Conservation (phyloP, 1,140 invertebrate species). For the Neodiprion pinetum region DNA sequence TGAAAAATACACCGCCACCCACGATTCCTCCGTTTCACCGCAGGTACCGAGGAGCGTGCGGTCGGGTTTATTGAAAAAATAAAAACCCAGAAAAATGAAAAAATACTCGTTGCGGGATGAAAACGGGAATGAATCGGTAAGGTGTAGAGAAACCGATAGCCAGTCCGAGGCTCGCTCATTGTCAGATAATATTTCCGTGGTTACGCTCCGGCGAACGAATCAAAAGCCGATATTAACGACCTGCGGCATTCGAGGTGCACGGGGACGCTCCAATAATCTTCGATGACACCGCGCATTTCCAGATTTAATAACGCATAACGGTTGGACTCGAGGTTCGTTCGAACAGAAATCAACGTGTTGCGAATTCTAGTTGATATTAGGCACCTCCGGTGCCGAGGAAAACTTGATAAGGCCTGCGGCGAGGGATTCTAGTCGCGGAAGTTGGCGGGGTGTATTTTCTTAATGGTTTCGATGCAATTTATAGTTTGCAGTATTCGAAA, state of each 20-base stretch:
- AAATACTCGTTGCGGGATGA: not conserved
- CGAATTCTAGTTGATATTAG: no score
- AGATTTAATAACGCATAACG: constrained; percentile 14
- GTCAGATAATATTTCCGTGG: constrained; percentile 23
- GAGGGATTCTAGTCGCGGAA: no score
- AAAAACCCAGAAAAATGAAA: no score
- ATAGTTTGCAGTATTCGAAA: no score
- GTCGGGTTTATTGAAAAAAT: no score
- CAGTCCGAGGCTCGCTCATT: not conserved
- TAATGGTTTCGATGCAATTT: no score
- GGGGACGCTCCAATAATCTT: constrained; percentile 8
- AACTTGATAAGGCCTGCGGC: no score
- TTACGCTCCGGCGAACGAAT: constrained; percentile 23
- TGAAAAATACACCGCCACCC: no score
- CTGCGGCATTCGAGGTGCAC: not conserved
- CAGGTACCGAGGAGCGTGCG: no score
- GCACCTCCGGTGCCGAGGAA: no score
- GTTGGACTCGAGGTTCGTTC: not conserved
- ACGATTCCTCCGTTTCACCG: no score
- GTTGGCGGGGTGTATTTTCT: no score
- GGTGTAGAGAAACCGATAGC: not conserved
- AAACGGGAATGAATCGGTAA: not conserved
- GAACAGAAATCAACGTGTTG: not conserved
- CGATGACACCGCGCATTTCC: constrained; percentile 15
- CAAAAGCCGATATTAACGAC: constrained; percentile 21